Percentiles rank a stretch among this genome's conserved stretches.
These are phyloP conservation scores for Euspilapteryx auroguttella DNA, from an alignment of 2,888 invertebrate genomes.

Conservation along the genomic window DNA sequence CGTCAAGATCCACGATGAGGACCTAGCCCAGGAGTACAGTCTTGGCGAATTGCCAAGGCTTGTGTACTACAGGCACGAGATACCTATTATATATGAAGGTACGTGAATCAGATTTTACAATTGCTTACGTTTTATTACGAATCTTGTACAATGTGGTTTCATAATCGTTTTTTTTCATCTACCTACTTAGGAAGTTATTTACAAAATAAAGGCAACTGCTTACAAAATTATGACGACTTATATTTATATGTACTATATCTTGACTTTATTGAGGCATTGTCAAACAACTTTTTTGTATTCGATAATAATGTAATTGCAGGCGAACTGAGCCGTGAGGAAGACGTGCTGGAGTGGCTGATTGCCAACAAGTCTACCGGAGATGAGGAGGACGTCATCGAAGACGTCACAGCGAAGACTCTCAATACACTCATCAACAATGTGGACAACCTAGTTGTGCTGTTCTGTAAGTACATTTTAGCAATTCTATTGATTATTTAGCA, in stretches of 20 bases:
- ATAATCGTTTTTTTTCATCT: no score
- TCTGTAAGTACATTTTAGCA: conserved; percentile 82
- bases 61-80: conserved; percentile 92
- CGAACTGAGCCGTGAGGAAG: conserved; percentile 87
- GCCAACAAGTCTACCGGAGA: conserved; percentile 92
- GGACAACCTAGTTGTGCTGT: conserved; percentile 88
- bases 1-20: conserved; percentile 91
- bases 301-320: no score
- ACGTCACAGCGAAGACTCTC: conserved; percentile 88
- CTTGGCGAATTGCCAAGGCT: conserved; percentile 84
- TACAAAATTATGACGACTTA: no score
- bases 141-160: no score
- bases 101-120: conserved; percentile 35
- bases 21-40: conserved; percentile 90
- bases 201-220: no score
- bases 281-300: no score
- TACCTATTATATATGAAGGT: conserved; percentile 94
- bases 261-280: no score
- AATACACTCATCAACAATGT: conserved; percentile 86
- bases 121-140: conserved; percentile 23
- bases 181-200: no score
- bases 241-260: no score
- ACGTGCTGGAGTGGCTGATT: conserved; percentile 91
- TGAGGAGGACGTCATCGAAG: conserved; percentile 92
- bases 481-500: no score